Percentiles rank a stretch among this genome's conserved stretches.
Conservation (phyloP, 2,113 vertebrate species). For the Chlamydotis undulata region DNA sequence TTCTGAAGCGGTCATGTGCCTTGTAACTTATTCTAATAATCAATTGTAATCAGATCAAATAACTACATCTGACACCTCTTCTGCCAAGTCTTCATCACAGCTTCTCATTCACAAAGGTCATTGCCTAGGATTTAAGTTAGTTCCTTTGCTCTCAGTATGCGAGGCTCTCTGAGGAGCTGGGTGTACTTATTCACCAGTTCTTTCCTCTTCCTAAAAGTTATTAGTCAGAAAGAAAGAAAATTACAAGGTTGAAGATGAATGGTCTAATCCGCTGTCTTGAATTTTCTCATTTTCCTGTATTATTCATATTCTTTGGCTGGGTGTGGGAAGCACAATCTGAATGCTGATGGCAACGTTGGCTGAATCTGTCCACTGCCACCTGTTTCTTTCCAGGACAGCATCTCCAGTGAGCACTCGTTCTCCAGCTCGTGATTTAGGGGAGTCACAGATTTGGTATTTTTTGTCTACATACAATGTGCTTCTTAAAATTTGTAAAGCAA, state of each 20-base stretch:
- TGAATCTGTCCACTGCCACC: neutral
- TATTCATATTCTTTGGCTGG: conserved; percentile 42
- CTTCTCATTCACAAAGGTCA: rapidly evolving
- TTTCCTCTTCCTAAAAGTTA: neutral
- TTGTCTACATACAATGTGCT: neutral
- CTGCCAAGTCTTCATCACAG: neutral
- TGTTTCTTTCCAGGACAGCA: neutral
- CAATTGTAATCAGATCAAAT: neutral
- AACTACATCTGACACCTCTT: neutral
- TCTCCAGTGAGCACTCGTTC: neutral
- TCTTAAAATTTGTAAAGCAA: neutral
- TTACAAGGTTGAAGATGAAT: conserved; percentile 53
- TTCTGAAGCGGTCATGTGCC: rapidly evolving
- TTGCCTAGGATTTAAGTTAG: neutral
- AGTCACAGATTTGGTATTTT: neutral
- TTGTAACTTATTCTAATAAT: neutral
- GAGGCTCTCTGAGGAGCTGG: neutral
- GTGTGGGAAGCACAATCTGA: neutral
- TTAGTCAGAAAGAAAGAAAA: conserved; percentile 44
- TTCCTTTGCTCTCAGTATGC: neutral
- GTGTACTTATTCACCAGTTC: neutral
- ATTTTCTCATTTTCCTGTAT: conserved; percentile 28
- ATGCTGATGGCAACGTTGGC: neutral
- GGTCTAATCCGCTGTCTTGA: neutral
- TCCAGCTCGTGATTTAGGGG: neutral